phyloP scores from a whole-genome alignment of 1,140 invertebrate species.

The Brachionus sp. region DNA sequence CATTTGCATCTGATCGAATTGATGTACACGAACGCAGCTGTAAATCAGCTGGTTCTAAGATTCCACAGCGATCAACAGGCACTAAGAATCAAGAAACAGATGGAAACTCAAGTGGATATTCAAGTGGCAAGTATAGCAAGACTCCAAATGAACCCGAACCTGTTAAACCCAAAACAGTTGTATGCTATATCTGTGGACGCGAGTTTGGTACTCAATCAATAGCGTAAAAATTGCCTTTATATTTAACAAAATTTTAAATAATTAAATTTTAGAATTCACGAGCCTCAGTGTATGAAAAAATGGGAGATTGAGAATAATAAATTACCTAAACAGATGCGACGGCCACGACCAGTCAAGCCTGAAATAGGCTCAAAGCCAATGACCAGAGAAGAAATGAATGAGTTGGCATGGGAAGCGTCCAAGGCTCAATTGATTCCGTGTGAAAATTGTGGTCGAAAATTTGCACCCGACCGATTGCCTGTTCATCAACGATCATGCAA shows the following conservation, averaged over 20 bases:
- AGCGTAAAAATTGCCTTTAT: not conserved
- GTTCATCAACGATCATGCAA: conserved; percentile 68
- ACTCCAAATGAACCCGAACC: conserved; percentile 28
- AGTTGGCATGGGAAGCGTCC: conserved; percentile 54
- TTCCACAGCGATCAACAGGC: not conserved
- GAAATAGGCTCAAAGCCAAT: not conserved
- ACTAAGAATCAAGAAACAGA: not conserved
- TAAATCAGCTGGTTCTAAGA: conserved; percentile 52
- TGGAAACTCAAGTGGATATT: not conserved
- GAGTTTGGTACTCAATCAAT: conserved; percentile 30
- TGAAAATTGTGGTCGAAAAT: conserved; percentile 67
- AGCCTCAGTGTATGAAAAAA: conserved; percentile 57
- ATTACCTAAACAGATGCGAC: conserved; percentile 61
- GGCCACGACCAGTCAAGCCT: conserved; percentile 64
- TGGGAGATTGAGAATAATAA: conserved; percentile 67
- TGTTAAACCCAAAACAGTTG: conserved; percentile 60
- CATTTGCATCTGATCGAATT: conserved; percentile 68
- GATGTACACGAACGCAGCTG: conserved; percentile 68
- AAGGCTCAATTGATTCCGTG: conserved; percentile 66
- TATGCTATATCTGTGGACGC: conserved; percentile 69
- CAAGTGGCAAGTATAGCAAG: not conserved
- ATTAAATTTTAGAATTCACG: conserved; percentile 20
- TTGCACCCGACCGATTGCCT: conserved; percentile 67
- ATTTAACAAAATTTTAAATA: not conserved
- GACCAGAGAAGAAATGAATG: not conserved